Evolutionary conservation across 2,113 vertebrate species (phyloP).

Genomic region (Ibidorhyncha struthersii): DNA sequence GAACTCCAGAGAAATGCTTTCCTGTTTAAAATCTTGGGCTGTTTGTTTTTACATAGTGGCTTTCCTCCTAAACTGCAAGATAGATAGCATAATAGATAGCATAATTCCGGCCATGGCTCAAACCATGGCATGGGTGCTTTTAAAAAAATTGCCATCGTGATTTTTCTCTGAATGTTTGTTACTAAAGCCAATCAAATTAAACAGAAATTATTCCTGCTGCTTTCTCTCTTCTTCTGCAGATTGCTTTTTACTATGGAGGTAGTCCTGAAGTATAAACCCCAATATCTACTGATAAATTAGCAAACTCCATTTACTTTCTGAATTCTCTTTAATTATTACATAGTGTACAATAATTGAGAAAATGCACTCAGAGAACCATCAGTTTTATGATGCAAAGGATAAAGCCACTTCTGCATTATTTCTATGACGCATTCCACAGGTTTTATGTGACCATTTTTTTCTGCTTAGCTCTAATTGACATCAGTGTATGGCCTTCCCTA

Average conservation of each 20-base stretch:
- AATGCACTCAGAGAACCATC: not conserved
- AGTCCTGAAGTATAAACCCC: not conserved
- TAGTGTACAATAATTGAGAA: not conserved
- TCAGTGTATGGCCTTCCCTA: not conserved
- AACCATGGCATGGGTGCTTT: not conserved
- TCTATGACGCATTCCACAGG: not conserved
- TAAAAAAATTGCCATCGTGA: not conserved
- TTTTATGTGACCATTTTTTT: not conserved
- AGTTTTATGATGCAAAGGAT: not conserved
- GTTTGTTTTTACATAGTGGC: not conserved
- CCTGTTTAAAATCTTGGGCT: not conserved
- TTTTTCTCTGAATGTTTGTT: not conserved
- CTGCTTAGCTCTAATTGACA: not conserved
- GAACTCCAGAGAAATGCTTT: not conserved
- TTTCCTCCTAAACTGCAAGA: not conserved
- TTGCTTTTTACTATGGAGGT: not conserved
- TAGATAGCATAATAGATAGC: too few species aligned
- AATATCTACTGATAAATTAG: not conserved
- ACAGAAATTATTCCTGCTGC: not conserved
- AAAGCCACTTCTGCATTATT: not conserved
- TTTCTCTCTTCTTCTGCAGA: not conserved
- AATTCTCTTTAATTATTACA: not conserved
- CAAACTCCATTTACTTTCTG: not conserved
- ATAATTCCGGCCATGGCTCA: not conserved
- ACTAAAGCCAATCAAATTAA: not conserved